phyloP scores from a whole-genome alignment of 2,113 vertebrate genomes.

The Haemorhous mexicanus region DNA sequence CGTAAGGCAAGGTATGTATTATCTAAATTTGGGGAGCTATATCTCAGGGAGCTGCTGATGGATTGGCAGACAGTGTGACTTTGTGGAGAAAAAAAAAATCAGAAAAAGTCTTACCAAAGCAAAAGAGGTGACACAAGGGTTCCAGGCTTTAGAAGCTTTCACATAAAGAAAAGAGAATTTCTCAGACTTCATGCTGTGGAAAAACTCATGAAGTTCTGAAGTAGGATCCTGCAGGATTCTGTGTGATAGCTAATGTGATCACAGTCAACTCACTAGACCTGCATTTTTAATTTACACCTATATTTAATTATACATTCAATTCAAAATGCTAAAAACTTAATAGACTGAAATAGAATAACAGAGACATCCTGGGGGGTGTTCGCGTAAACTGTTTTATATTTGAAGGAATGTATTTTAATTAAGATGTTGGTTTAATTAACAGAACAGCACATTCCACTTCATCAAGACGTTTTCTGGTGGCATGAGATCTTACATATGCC shows the following conservation, averaged over 20 bases:
- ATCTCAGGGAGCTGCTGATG: not conserved
- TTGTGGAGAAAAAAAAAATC: not conserved
- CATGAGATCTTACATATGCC: constrained; percentile 48
- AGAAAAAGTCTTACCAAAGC: not conserved
- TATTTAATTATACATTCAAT: not conserved
- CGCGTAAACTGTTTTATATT: not conserved
- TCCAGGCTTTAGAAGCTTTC: not conserved
- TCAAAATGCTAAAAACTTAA: not conserved
- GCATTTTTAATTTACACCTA: not conserved
- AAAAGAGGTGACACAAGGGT: not conserved
- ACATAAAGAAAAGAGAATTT: not conserved
- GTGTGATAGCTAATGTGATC: not conserved
- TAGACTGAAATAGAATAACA: not conserved
- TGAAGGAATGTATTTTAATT: constrained; percentile 24
- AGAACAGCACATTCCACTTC: constrained; percentile 12
- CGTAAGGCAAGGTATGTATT: not conserved
- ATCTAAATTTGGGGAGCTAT: not conserved
- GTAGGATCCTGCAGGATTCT: not conserved
- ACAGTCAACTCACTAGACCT: not conserved
- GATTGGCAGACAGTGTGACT: not conserved
- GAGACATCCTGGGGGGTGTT: not conserved
- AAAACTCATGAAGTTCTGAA: not conserved
- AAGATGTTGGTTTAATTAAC: constrained; percentile 33
- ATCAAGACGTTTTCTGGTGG: constrained; percentile 58
- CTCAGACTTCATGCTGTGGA: not conserved